Conservation (phyloP, 2,797 vertebrate genomes). For the Crax fasciolata region DNA sequence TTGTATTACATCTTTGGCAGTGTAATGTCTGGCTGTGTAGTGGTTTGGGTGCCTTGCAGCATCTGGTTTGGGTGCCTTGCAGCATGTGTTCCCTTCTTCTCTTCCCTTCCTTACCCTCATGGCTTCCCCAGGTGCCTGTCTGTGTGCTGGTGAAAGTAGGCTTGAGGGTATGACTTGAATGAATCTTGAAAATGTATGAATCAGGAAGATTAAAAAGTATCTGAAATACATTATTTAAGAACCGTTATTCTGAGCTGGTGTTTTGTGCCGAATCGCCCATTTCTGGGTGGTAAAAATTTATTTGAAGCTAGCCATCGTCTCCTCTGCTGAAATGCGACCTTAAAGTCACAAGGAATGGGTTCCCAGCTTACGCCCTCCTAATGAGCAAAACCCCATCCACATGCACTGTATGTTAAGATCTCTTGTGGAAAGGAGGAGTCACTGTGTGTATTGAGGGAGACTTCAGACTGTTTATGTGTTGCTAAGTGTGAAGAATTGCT, state of each 20-base stretch:
- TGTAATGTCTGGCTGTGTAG: not conserved
- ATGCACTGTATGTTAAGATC: not conserved
- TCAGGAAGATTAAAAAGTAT: not conserved
- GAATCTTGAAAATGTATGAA: not conserved
- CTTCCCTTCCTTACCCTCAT: not conserved
- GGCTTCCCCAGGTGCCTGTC: not conserved
- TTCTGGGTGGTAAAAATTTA: not conserved
- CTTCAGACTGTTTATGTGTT: not conserved
- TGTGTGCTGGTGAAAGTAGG: not conserved
- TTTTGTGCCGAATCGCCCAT: not conserved
- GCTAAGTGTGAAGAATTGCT: not conserved
- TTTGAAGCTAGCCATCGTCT: not conserved
- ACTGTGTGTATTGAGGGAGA: not conserved
- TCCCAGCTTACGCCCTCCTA: not conserved
- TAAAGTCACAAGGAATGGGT: not conserved
- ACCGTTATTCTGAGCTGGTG: not conserved
- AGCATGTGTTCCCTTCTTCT: not conserved
- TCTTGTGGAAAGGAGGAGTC: not conserved
- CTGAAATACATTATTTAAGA: not conserved
- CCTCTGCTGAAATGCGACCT: not conserved
- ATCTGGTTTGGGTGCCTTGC: not conserved
- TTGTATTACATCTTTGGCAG: not conserved
- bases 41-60: not conserved
- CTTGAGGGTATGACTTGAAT: not conserved
- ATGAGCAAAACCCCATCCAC: not conserved